Evolutionary conservation across 2,797 vertebrate genomes (phyloP), one percentile per base, ranked within the genome.

Genomic region (Xiphorhynchus erythropygius): DNA sequence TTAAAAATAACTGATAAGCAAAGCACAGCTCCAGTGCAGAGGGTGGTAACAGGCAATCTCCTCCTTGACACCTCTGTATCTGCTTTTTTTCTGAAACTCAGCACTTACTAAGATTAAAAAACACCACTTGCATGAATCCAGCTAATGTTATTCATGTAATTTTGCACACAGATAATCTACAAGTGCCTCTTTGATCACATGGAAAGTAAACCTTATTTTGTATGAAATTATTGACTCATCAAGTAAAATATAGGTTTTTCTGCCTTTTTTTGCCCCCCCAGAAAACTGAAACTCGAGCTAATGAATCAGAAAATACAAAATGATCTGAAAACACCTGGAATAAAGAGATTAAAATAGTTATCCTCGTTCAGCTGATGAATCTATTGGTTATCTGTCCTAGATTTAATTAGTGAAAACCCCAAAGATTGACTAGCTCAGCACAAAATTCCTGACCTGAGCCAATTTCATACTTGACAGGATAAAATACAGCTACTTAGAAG

Each of bases 321-420:
- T 0, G 0, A 74, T 53, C n/a, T 8, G 11, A 76, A 89, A 84
- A 65, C 33, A 56, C 23, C 42, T 46, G 56, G 46, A 52, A 59
- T 70, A 70, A 52, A 47, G 47, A 84, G 27, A 64, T 76, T 90
- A 74, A 95, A 93, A 74, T 18, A 70, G 87, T 70, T 73, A 68
- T 63, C 69, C 24, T 60, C 63, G 55, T 69, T 91, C 76, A 76
- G 41, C 33, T 88, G 27, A 52, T 41, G 55, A 65, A 55, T 84
- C 84, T 88, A 56, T 76, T 49, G 62, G 89, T 88, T 90, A 78
- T 76, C 73, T 88, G 69, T 47, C 84, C 32, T 53, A 28, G 74
- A 93, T 67, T 76, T 94, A 91, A 91, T 93, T 84, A 92, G 80
- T 8, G 30, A 90, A 96, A 92, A 41, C 47, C 41, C 52, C 35